A percentile compares a stretch with the other conserved stretches of the same genome.
These are phyloP conservation scores for Acromyrmex heyeri DNA, from an alignment of 1,140 invertebrate genomes.

Conservation along the genomic window DNA sequence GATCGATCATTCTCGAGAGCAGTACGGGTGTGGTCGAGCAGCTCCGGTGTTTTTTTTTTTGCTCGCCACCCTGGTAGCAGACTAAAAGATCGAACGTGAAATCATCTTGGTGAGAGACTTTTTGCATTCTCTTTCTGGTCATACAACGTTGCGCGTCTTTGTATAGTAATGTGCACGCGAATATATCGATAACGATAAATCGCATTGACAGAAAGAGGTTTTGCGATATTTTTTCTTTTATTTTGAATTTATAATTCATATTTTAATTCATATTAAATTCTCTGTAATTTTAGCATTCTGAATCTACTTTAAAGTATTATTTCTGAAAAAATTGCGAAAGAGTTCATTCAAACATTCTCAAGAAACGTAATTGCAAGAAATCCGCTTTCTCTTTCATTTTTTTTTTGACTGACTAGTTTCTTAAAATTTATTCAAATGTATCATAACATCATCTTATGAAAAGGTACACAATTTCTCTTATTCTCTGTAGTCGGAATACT, in stretches of 20 bases:
- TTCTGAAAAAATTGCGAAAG: neutral
- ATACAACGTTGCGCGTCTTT: slow-evolving; percentile 27
- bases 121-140: slow-evolving; percentile 26
- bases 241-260: neutral
- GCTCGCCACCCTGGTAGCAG: slow-evolving; percentile 46
- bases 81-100: slow-evolving; percentile 25
- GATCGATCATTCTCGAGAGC: slow-evolving; percentile 65
- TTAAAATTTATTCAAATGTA: slow-evolving; percentile 25
- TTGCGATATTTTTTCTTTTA: neutral
- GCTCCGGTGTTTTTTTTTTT: slow-evolving; percentile 8
- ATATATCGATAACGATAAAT: slow-evolving; percentile 32
- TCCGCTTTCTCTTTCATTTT: neutral
- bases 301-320: neutral
- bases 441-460: neutral
- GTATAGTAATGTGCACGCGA: neutral
- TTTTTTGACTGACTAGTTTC: neutral
- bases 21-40: slow-evolving; percentile 53
- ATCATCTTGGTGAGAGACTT: slow-evolving; percentile 22
- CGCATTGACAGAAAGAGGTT: neutral
- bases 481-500: neutral
- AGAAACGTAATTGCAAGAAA: neutral
- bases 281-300: neutral
- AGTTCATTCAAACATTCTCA: neutral
- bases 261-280: neutral
- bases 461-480: slow-evolving; percentile 2